Evolutionary conservation across 1,140 invertebrate species (phyloP), one percentile per base, ranked within the genome.

Genomic region (Ips nitidus): DNA sequence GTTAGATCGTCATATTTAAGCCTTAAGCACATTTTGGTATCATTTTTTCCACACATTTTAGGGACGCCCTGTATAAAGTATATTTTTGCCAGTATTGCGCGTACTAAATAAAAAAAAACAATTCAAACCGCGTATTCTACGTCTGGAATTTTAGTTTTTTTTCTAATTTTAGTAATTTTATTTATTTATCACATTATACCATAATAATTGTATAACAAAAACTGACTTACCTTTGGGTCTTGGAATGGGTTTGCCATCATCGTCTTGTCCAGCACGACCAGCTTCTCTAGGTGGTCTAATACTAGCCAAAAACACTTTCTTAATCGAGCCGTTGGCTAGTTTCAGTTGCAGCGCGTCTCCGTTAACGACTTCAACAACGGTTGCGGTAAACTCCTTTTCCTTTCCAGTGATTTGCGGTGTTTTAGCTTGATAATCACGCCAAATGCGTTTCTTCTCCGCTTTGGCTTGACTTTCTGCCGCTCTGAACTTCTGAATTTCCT

Each of bases 301-400:
- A 75, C 95, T 98, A 22, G 97, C 92, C 43, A 99, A 85, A 82
- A 98, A 99, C 22, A 99, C 89, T 83, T 99, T 99, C 79, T 95
- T 95, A 1, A 87, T 81, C 52, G 88, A 84, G 40, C 91, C 92
- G 78, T 92, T 92, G 1, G 87, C 81, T 8, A 90, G 83, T 79
- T 95, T 95, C 0, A 99, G 87, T 50, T 93, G 87, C 3, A 99
- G 80, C 1, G 94, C 91, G 85, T 99, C 98, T 2, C 93, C 97
- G 79, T 94, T 97, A 0, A 96, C 88, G 65, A 99, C 89, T 84
- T 99, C 98, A 36, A 95, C 82, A 0, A 98, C 95, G 55, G 89
- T 93, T 22, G 89, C 95, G 47, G 83, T 85, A 76, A 95, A 95
- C 75, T 95, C 91, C 76, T 92, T 93, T 72, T 93, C 91, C 79